Evolutionary conservation across 2,113 vertebrate species (phyloP), one percentile per base, ranked within the genome.

Genomic region (Thalassarche chlororhynchos): DNA sequence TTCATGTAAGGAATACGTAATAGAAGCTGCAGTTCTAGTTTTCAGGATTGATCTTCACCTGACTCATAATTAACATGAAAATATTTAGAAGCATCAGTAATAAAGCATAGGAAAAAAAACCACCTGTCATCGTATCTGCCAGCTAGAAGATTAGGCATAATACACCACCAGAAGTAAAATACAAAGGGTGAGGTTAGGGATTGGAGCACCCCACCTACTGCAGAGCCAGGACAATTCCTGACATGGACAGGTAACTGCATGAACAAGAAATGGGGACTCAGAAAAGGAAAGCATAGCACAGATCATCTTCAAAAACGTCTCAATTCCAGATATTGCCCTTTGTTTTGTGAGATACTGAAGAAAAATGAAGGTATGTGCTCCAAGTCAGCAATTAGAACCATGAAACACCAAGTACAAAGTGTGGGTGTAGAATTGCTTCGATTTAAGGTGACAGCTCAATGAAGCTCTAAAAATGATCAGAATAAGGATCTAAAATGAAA

Each of bases 191-290:
- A 76, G 52, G 51, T 24, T 16, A 38, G 57, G 61, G 49, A 38
- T 0, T 20, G n/a, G 42, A 79, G 51, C 36, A 25, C 36, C 24
- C 31, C 74, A 76, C 17, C 6, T 38, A 24, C 44, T 55, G 20
- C 70, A 65, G 36, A 40, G 8, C 10, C 72, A 62, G 47, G 21
- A 5, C 1, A 72, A 3, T 3, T 69, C 46, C 66, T 65, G 44
- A 2, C 34, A 14, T 0, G 2, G 21, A 12, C 40, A 81, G 51
- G 31, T 6, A 31, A 44, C 9, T n/a, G 61, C 42, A 44, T 7
- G 9, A 36, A 40, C 8, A 44, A 84, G 46, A 54, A 68, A 55
- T 3, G 19, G 36, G 23, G 25, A 66, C 49, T 55, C 1, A 11
- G 76, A 42, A 12, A 32, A 72, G 38, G 71, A 16, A 51, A 60